A percentile compares a stretch with the other conserved stretches of the same genome.
Conservation (phyloP, 2,113 vertebrate genomes). For the Eidolon helvum region DNA sequence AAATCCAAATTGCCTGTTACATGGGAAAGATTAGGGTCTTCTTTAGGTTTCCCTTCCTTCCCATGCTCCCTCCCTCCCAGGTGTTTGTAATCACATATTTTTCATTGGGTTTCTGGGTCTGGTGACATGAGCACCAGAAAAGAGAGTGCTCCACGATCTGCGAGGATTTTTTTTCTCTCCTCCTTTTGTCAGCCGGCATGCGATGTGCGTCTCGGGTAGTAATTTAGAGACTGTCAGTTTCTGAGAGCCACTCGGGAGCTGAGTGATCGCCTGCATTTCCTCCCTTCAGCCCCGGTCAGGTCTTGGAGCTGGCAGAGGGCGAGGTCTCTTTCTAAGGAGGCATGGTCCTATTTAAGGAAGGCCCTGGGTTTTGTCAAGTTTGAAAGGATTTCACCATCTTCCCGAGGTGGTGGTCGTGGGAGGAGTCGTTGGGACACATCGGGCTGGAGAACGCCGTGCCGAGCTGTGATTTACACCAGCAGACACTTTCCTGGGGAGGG, state of each 20-base stretch:
- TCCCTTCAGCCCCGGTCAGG: neutral
- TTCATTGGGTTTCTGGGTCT: slow-evolving; percentile 76
- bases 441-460: neutral
- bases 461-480: slow-evolving; percentile 66
- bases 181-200: slow-evolving; percentile 67
- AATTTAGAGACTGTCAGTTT: slow-evolving; percentile 77
- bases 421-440: slow-evolving; percentile 7
- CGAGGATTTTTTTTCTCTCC: slow-evolving; percentile 40
- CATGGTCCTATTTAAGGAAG: slow-evolving; percentile 29
- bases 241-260: slow-evolving; percentile 60
- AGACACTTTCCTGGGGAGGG: slow-evolving; percentile 55
- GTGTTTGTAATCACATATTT: slow-evolving; percentile 78
- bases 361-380: slow-evolving; percentile 64
- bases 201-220: slow-evolving; percentile 66
- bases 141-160: slow-evolving; percentile 37
- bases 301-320: slow-evolving; percentile 38
- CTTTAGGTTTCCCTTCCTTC: neutral
- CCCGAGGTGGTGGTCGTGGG: slow-evolving; percentile 51
- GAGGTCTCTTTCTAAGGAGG: slow-evolving; percentile 44
- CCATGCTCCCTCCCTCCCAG: neutral
- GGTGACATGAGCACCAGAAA: slow-evolving; percentile 43
- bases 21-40: slow-evolving; percentile 59
- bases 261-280: neutral
- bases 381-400: slow-evolving; percentile 74
- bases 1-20: slow-evolving; percentile 74